These are phyloP conservation scores for Nymphalis io DNA, from an alignment of 1,140 invertebrate species.

Conservation along the genomic window DNA sequence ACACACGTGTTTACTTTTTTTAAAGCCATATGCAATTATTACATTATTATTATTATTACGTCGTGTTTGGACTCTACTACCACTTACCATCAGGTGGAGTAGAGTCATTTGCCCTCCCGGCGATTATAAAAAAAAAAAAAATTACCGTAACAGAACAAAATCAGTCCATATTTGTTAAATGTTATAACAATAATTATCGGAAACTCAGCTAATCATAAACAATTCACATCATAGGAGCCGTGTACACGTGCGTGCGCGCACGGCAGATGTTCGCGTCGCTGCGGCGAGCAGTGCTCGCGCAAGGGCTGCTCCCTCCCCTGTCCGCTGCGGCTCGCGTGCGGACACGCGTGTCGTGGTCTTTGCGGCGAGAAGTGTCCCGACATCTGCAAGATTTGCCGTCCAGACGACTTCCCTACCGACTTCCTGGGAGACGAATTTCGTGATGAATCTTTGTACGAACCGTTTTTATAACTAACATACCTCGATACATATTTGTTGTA, in stretches of 20 bases:
- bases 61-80: too few relatives aligned
- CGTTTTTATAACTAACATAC: background rate
- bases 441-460: conserved; percentile 78
- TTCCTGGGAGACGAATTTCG: conserved; percentile 83
- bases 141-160: too few relatives aligned
- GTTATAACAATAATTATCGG: too few relatives aligned
- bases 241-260: conserved; percentile 81
- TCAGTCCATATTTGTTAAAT: too few relatives aligned
- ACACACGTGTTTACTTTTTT: too few relatives aligned
- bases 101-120: too few relatives aligned
- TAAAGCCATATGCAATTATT: too few relatives aligned
- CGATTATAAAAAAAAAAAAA: too few relatives aligned
- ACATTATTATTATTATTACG: too few relatives aligned
- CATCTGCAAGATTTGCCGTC: conserved; percentile 77
- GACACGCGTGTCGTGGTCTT: conserved; percentile 84
- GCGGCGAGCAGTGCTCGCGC: conserved; percentile 80
- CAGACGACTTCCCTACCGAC: conserved; percentile 72
- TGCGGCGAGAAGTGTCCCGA: conserved; percentile 85
- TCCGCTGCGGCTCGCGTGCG: conserved; percentile 74
- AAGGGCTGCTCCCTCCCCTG: conserved; percentile 80
- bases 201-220: background rate
- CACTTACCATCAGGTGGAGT: too few relatives aligned
- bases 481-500: too few relatives aligned
- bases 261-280: conserved; percentile 80
- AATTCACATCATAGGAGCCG: conserved; percentile 53